Evolutionary conservation across 2,797 vertebrate species (phyloP).

Genomic region (Lepus oiostolus): DNA sequence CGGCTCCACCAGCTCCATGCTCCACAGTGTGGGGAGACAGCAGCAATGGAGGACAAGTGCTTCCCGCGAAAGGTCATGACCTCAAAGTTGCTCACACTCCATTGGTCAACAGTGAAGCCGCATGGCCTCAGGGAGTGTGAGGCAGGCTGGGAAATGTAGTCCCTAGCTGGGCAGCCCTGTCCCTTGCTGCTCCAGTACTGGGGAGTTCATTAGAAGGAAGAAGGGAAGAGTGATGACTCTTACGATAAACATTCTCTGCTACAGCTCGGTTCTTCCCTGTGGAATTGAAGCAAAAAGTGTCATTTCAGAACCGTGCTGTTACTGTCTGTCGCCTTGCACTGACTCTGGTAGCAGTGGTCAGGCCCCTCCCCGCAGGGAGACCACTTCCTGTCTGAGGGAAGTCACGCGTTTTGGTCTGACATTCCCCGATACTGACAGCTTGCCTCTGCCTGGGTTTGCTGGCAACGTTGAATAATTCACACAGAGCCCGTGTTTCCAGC

Average conservation of each 20-base stretch:
- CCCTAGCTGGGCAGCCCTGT: neutral
- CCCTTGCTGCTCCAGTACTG: neutral
- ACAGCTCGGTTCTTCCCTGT: neutral
- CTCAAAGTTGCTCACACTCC: neutral
- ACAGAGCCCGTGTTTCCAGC: neutral
- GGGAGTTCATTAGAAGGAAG: neutral
- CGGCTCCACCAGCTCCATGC: neutral
- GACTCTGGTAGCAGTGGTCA: neutral
- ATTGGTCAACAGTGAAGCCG: neutral
- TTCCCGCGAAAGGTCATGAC: neutral
- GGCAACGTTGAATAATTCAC: neutral
- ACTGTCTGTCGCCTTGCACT: neutral
- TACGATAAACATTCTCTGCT: neutral
- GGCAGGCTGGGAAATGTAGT: constrained; percentile 45
- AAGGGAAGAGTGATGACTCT: neutral
- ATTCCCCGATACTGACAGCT: neutral
- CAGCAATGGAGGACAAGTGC: neutral
- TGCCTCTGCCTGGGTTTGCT: neutral
- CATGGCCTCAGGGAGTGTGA: neutral
- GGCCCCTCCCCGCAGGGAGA: no score
- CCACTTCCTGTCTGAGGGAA: neutral
- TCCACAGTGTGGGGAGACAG: neutral
- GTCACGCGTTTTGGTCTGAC: neutral
- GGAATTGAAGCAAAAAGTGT: constrained; percentile 3
- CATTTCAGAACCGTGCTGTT: neutral